phyloP scores from a whole-genome alignment of 1,140 invertebrate genomes.

The Drosophila baimaii region DNA sequence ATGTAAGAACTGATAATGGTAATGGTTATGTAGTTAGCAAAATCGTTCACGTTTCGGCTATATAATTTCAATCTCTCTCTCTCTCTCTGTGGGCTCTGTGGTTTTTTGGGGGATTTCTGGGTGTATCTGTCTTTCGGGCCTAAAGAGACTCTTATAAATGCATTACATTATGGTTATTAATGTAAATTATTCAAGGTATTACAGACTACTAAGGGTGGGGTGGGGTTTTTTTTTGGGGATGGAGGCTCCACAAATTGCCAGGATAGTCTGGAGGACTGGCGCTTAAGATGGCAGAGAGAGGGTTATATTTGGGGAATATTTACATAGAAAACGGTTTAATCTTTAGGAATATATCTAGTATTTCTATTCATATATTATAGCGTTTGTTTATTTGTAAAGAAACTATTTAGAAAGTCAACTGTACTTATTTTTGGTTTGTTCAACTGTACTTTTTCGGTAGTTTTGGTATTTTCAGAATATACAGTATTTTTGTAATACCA shows the following conservation, averaged over 20 bases:
- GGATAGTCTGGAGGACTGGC: too few relatives aligned
- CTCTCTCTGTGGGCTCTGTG: slow-evolving; percentile 23
- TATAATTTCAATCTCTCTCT: slow-evolving; percentile 19
- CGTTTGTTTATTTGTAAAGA: background rate
- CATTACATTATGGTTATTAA: slow-evolving; percentile 45
- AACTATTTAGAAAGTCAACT: background rate
- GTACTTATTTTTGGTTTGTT: too few relatives aligned
- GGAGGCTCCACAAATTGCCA: slow-evolving; percentile 21
- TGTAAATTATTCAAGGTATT: slow-evolving; percentile 36
- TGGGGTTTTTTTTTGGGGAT: background rate
- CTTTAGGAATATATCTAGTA: background rate
- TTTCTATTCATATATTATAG: background rate
- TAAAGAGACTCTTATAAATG: slow-evolving; percentile 66
- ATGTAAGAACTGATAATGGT: slow-evolving; percentile 82
- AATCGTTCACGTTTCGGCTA: slow-evolving; percentile 60
- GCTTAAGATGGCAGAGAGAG: background rate
- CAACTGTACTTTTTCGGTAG: background rate
- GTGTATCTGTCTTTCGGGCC: slow-evolving; percentile 41
- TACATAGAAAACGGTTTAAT: background rate
- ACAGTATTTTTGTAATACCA: too few relatives aligned
- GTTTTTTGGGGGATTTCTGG: slow-evolving; percentile 31
- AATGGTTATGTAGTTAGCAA: slow-evolving; percentile 77
- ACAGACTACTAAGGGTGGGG: slow-evolving; percentile 19
- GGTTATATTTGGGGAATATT: background rate
- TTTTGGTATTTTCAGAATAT: background rate